Base-by-base conservation (phyloP, 2,113 vertebrate species). In the Tychaedon coryphoeus region DNA sequence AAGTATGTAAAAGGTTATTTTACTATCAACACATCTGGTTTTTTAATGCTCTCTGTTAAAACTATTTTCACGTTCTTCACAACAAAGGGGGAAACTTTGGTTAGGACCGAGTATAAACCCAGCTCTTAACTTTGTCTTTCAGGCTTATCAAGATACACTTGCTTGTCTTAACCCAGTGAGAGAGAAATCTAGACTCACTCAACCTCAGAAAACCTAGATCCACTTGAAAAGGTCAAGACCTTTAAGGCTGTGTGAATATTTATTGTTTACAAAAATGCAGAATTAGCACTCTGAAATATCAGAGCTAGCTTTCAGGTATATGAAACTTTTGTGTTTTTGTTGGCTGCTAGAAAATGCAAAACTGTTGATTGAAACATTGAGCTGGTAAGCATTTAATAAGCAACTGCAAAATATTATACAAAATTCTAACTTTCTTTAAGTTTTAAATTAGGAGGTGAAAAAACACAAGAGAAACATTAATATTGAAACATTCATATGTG, bases 91-190 rank as follows among this genome's bases (percentile, higher is more conserved):
- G 50, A 66, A 88, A 86, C 31, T 76, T 93, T 58, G 79, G 18
- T 93, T 79, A 90, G 45, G 26, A 88, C 66, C 88, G 88, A 92
- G 48, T 86, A 91, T 94, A 76, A 88, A 76, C 65, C 50, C 60
- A 84, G 45, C 70, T 53, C 24, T 24, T 43, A 69, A 48, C 51
- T 70, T 82, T 60, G 47, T 3, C 26, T 50, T 88, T 82, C 25
- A 85, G 16, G 18, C 19, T 89, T 8, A 43, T 65, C 40, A 50
- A 28, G 61, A 38, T 20, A 6, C 10, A 71, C 36, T 70, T 87
- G 28, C 9, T 43, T 88, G 5, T 67, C 24, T 90, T 42, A 76
- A 33, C 6, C 7, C 47, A 47, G 14, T 62, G 48, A 61, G 43
- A 64, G 24, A 56, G 24, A 79, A 79, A 93, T 69, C 26, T 82